Evolutionary conservation across 2,113 vertebrate species (phyloP).

Genomic region (Festucalex cinctus): DNA sequence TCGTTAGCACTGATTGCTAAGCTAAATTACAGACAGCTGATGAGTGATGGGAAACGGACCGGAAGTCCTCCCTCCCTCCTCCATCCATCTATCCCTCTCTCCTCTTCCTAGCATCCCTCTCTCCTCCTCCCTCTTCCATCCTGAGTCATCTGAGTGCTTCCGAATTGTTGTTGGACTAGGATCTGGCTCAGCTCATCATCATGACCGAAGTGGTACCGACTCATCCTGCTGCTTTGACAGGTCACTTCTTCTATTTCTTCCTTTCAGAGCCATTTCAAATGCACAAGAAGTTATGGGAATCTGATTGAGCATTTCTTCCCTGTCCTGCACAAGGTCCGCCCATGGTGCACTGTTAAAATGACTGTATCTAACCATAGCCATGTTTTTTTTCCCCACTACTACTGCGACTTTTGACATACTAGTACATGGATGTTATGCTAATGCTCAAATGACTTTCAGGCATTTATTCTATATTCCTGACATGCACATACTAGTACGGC

Average conservation of each 20-base stretch:
- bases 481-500: neutral
- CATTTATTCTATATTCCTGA: too few species aligned
- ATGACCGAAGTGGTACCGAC: constrained; percentile 54
- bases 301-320: neutral
- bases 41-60: neutral
- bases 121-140: neutral
- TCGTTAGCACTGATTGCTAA: neutral
- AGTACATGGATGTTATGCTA: too few species aligned
- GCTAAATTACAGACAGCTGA: neutral
- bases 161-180: neutral
- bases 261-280: neutral
- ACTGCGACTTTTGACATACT: too few species aligned
- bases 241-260: constrained; percentile 17
- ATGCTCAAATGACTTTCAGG: too few species aligned
- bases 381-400: too few species aligned
- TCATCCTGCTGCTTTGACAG: constrained; percentile 36
- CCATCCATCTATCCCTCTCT: constrained; percentile 5
- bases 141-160: constrained; percentile 33
- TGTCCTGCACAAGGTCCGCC: neutral
- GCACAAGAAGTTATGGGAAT: neutral
- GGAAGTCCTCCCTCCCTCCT: neutral
- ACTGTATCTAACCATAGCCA: too few species aligned
- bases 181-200: neutral
- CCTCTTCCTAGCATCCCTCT: neutral
- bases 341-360: too few species aligned